Conservation (phyloP, 2,113 vertebrate genomes). For the Heteronetta atricapilla region DNA sequence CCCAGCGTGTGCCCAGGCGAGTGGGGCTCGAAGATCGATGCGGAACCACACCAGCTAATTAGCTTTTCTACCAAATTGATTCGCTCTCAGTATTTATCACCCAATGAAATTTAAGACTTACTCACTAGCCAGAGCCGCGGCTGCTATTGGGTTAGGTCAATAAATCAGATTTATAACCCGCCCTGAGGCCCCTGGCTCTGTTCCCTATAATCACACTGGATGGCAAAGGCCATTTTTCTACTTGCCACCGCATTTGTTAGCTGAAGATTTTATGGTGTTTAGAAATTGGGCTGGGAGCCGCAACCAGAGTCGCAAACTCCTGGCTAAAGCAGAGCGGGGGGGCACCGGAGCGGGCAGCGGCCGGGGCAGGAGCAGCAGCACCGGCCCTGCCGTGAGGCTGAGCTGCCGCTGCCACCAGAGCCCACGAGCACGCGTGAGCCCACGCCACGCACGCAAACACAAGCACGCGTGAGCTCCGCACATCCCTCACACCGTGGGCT, state of each 20-base stretch:
- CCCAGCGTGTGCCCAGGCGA: background rate
- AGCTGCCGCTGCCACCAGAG: background rate
- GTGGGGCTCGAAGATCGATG: background rate
- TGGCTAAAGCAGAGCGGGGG: background rate
- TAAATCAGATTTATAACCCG: slow-evolving; percentile 74
- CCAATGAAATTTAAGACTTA: slow-evolving; percentile 76
- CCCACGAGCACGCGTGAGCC: too few relatives aligned
- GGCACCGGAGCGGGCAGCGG: accelerated
- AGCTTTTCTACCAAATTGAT: slow-evolving; percentile 79
- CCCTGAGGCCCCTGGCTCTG: slow-evolving; percentile 61
- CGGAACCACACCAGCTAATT: slow-evolving; percentile 60
- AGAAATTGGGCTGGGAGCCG: background rate
- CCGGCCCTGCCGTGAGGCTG: background rate
- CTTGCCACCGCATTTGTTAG: slow-evolving; percentile 20
- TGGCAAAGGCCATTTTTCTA: slow-evolving; percentile 55
- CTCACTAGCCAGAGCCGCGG: slow-evolving; percentile 50
- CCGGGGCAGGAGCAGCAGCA: accelerated
- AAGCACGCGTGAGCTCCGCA: background rate
- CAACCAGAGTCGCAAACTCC: background rate
- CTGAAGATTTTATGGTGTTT: slow-evolving; percentile 33
- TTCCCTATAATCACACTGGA: slow-evolving; percentile 47
- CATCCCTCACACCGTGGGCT: accelerated
- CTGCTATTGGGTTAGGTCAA: slow-evolving; percentile 60
- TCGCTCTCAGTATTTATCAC: slow-evolving; percentile 74
- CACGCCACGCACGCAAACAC: too few relatives aligned